These are phyloP conservation scores for Phalacrocorax carbo DNA, from an alignment of 2,113 vertebrate genomes.

Conservation along the genomic window DNA sequence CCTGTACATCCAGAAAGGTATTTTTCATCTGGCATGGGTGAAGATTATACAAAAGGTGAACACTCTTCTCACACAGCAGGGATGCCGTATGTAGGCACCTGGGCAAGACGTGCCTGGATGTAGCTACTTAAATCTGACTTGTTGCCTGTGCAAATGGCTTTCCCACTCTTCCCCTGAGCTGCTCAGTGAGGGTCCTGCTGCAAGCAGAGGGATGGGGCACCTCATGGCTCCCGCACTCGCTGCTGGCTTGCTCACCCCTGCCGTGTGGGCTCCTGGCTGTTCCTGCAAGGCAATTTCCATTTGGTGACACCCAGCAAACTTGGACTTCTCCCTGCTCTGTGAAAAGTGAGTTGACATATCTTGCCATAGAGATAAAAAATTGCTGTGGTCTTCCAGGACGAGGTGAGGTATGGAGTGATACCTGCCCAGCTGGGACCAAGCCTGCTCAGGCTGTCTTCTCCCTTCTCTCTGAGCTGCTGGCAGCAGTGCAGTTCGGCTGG, in stretches of 20 bases:
- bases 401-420: not conserved
- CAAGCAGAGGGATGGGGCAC: not conserved
- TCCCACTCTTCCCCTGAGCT: not conserved
- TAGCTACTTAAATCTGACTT: not conserved
- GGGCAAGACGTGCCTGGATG: not conserved
- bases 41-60: not conserved
- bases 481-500: not conserved
- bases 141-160: not conserved
- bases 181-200: not conserved
- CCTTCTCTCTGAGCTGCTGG: not conserved
- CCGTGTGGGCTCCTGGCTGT: accelerated
- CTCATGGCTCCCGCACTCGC: accelerated
- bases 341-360: not conserved
- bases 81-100: not conserved
- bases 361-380: not conserved
- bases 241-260: not conserved
- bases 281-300: not conserved
- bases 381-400: not conserved
- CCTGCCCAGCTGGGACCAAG: not conserved
- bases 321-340: not conserved
- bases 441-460: not conserved
- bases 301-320: not conserved
- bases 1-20: not conserved
- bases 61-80: not conserved
- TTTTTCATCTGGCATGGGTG: not conserved